phyloP scores from a whole-genome alignment of 1,140 invertebrate genomes.

The Drosophila parvula region DNA sequence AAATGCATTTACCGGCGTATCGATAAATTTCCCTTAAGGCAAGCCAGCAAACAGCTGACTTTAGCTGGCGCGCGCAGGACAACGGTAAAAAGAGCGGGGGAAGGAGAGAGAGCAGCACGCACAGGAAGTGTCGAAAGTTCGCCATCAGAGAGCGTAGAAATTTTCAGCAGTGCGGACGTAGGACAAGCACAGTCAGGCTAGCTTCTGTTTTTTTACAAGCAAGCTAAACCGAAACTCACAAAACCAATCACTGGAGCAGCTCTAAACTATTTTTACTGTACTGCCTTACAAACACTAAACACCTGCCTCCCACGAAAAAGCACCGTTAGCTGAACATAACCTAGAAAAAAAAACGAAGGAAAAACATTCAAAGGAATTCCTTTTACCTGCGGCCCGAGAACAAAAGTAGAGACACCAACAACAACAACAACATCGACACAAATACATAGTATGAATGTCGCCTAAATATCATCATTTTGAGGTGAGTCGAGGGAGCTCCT shows the following conservation, averaged over 20 bases:
- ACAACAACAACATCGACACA: conserved; percentile 33
- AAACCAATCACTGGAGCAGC: conserved; percentile 14
- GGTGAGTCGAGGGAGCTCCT: conserved; percentile 85
- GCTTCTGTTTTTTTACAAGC: conserved; percentile 55
- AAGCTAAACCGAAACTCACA: conserved; percentile 3
- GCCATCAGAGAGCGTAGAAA: conserved; percentile 67
- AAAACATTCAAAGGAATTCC: conserved; percentile 24
- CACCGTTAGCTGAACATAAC: conserved; percentile 52
- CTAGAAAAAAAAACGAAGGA: conserved; percentile 19
- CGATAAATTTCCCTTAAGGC: neutral
- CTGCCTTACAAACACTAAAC: conserved; percentile 16
- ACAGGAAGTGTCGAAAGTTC: conserved; percentile 18
- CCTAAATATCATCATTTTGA: conserved; percentile 90
- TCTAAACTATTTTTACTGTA: conserved; percentile 2
- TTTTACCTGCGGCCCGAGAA: conserved; percentile 9
- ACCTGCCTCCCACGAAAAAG: neutral
- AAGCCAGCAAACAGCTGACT: conserved; percentile 62
- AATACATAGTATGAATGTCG: conserved; percentile 87
- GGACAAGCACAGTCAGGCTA: conserved; percentile 34
- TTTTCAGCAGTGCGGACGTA: conserved; percentile 69
- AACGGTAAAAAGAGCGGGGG: conserved; percentile 10
- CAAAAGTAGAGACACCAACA: conserved; percentile 26
- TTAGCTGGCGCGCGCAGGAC: conserved; percentile 64
- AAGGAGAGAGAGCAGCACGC: conserved; percentile 17
- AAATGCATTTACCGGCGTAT: neutral